These are phyloP conservation scores for Megalonaias nervosa DNA, from an alignment of 1,140 invertebrate genomes.

Conservation along the genomic window DNA sequence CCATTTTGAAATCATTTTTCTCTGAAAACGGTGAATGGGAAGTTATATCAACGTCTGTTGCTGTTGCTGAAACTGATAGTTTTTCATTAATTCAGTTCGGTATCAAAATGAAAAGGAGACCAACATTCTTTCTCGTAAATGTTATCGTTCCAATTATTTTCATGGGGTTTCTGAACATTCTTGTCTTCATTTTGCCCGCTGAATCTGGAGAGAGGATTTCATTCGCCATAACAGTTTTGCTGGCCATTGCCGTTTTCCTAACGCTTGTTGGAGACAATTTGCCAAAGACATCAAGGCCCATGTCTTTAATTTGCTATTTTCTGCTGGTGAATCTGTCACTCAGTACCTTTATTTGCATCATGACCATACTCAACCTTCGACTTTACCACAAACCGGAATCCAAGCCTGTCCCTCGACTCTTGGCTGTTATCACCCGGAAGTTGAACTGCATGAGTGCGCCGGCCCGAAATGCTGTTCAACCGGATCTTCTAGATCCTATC, in stretches of 20 bases:
- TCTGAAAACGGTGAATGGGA: constrained; percentile 11
- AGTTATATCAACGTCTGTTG: neutral
- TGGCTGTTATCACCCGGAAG: neutral
- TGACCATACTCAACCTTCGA: constrained; percentile 20
- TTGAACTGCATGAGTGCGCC: constrained; percentile 3
- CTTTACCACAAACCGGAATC: constrained; percentile 15
- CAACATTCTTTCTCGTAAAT: constrained; percentile 73
- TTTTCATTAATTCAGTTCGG: neutral
- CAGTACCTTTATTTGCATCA: constrained; percentile 24
- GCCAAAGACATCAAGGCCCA: constrained; percentile 74
- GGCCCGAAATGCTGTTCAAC: neutral
- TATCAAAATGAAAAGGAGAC: constrained; percentile 50
- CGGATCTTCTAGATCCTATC: no score
- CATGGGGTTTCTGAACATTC: constrained; percentile 73
- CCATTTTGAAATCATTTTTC: neutral
- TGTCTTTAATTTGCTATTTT: constrained; percentile 66
- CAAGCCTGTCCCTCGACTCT: neutral
- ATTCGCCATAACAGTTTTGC: constrained; percentile 74
- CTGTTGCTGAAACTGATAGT: neutral
- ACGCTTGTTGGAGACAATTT: constrained; percentile 75
- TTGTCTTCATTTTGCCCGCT: constrained; percentile 76
- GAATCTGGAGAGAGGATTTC: constrained; percentile 76
- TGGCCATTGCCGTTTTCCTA: constrained; percentile 76
- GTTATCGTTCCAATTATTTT: constrained; percentile 76
- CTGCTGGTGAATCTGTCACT: constrained; percentile 17